Conservation (phyloP, 1,140 invertebrate genomes). For the Lepidurus arcticus region DNA sequence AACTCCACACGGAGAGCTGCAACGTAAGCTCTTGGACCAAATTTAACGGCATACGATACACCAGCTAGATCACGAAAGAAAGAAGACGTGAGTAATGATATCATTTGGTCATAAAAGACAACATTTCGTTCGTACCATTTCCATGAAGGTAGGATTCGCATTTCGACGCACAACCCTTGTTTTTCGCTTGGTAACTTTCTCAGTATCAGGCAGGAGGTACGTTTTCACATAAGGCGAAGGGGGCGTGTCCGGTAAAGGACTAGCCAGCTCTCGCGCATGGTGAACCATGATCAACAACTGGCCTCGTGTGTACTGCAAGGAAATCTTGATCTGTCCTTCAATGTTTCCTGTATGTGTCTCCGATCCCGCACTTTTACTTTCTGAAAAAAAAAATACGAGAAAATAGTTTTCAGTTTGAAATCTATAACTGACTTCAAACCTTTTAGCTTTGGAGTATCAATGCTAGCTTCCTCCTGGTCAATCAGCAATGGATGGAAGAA, state of each 20-base stretch:
- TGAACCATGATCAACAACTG: slow-evolving; percentile 78
- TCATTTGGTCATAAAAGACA: background rate
- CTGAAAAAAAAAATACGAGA: slow-evolving; percentile 22
- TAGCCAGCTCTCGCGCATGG: slow-evolving; percentile 76
- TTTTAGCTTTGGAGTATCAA: slow-evolving; percentile 56
- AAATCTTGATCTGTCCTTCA: slow-evolving; percentile 68
- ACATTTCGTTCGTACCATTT: slow-evolving; percentile 64
- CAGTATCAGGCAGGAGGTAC: slow-evolving; percentile 68
- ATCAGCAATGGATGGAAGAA: slow-evolving; percentile 93
- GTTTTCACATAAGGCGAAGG: slow-evolving; percentile 91
- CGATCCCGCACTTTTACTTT: background rate
- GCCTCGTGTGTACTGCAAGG: slow-evolving; percentile 72
- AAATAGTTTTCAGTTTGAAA: slow-evolving; percentile 1
- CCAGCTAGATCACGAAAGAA: slow-evolving; percentile 56
- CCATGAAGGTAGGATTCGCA: slow-evolving; percentile 95
- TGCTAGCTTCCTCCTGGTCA: slow-evolving; percentile 63
- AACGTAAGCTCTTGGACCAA: slow-evolving; percentile 65
- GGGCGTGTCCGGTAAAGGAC: slow-evolving; percentile 45
- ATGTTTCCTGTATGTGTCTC: slow-evolving; percentile 10
- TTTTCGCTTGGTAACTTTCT: slow-evolving; percentile 76
- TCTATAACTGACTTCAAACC: slow-evolving; percentile 37
- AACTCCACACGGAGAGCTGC: slow-evolving; percentile 91
- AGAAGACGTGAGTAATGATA: slow-evolving; percentile 22
- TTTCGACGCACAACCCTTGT: slow-evolving; percentile 87
- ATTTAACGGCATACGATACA: slow-evolving; percentile 79